Conservation (phyloP, 2,113 vertebrate species). For the Cervus canadensis region DNA sequence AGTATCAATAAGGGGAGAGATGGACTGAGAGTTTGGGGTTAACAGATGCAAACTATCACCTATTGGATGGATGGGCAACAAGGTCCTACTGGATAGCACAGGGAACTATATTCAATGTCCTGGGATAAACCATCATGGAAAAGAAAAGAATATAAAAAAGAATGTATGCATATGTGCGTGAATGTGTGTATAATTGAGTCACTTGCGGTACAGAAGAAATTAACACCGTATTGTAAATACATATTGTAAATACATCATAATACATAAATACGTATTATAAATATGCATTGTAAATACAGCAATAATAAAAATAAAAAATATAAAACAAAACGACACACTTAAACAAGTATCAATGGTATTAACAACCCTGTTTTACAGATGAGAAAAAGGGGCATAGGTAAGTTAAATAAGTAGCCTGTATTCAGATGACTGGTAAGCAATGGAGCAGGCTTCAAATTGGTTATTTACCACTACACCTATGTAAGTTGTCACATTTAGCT, state of each 20-base stretch:
- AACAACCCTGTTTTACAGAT: neutral
- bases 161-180: neutral
- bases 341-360: neutral
- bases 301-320: neutral
- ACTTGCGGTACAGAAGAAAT: neutral
- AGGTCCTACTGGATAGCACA: neutral
- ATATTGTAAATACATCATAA: neutral
- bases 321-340: neutral
- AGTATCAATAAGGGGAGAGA: neutral
- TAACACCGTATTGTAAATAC: neutral
- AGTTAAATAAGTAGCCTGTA: neutral
- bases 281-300: neutral
- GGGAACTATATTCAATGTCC: neutral
- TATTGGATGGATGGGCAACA: neutral
- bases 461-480: neutral
- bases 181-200: neutral
- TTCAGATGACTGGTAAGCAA: neutral
- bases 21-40: neutral
- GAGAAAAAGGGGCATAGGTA: neutral
- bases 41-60: neutral
- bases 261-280: neutral
- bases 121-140: neutral
- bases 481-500: neutral
- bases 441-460: neutral
- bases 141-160: neutral